These are phyloP conservation scores for Leptura quadrifasciata DNA, from an alignment of 2,888 invertebrate species.

Conservation along the genomic window DNA sequence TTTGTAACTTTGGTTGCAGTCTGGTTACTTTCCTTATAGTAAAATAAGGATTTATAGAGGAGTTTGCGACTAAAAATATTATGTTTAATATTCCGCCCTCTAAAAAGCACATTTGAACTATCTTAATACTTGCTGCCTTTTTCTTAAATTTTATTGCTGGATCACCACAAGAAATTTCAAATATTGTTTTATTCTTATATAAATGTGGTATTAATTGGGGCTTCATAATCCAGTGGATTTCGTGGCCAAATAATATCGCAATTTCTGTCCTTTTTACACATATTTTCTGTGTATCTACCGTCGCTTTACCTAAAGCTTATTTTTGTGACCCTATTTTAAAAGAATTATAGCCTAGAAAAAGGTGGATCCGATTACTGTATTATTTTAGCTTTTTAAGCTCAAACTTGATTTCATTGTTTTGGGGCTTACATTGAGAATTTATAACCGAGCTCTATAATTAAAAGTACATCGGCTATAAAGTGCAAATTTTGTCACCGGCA, in stretches of 20 bases:
- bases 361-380: slow-evolving; percentile 27
- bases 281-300: neutral
- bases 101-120: too few species aligned
- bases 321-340: slow-evolving; percentile 46
- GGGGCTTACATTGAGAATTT: neutral
- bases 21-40: too few species aligned
- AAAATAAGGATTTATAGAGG: too few species aligned
- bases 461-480: neutral
- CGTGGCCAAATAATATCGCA: neutral
- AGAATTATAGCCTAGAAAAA: slow-evolving; percentile 46
- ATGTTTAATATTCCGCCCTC: too few species aligned
- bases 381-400: slow-evolving; percentile 6
- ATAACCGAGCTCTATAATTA: neutral
- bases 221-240: slow-evolving; percentile 5
- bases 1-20: too few species aligned
- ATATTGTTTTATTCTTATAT: slow-evolving; percentile 8
- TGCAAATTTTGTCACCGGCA: neutral
- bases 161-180: neutral
- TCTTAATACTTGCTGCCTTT: neutral
- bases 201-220: slow-evolving; percentile 23
- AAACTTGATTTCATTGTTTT: neutral
- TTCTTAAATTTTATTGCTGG: neutral
- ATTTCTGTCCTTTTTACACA: neutral
- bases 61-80: too few species aligned
- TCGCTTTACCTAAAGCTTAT: slow-evolving; percentile 37